Conservation (phyloP, 2,888 invertebrate genomes). For the Polymixis flavicincta region DNA sequence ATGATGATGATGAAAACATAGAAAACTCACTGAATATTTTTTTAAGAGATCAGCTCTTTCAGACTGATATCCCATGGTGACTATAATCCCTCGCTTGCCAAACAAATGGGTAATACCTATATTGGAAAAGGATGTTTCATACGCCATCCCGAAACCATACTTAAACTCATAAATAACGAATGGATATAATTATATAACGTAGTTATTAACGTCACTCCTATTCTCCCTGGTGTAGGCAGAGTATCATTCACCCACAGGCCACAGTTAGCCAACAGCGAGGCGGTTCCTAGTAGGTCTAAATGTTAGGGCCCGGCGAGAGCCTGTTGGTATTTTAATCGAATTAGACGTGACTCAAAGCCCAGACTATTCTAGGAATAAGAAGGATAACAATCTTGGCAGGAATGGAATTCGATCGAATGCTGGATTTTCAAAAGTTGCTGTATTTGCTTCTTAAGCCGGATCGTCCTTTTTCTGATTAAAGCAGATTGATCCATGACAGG, state of each 20-base stretch:
- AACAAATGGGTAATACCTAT: background rate
- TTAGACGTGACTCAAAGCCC: slow-evolving; percentile 23
- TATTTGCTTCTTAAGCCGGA: background rate
- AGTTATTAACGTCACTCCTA: background rate
- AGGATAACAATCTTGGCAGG: background rate
- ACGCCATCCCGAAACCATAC: background rate
- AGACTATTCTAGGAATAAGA: slow-evolving; percentile 28
- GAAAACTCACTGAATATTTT: background rate
- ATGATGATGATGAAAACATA: no score
- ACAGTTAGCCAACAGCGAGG: background rate
- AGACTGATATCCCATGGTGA: background rate
- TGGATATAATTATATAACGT: background rate
- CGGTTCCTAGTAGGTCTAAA: background rate
- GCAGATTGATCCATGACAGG: no score
- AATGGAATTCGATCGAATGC: slow-evolving; percentile 12
- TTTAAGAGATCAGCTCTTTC: background rate
- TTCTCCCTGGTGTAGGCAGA: slow-evolving; percentile 6
- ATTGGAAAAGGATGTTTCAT: background rate
- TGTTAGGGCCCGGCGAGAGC: background rate
- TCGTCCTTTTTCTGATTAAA: background rate
- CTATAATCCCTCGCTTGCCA: background rate
- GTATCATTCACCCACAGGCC: background rate
- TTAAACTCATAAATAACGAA: slow-evolving; percentile 2
- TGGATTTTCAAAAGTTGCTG: background rate
- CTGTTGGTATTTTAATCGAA: slow-evolving; percentile 2